Base-by-base conservation (phyloP, 1,140 invertebrate species). In the Euwallacea fornicatus region DNA sequence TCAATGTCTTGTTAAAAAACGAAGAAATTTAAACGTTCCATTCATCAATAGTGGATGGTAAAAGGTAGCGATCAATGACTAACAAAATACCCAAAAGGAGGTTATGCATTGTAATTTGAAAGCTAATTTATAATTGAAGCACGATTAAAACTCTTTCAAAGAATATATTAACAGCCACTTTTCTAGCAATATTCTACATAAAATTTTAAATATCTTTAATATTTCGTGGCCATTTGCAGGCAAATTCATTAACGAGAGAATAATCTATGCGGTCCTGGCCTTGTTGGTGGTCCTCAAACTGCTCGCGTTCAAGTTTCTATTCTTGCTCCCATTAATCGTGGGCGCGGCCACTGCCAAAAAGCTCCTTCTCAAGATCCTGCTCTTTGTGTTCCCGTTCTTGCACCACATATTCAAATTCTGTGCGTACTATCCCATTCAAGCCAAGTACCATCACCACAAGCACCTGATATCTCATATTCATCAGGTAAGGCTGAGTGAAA, bases 321-420 rank as follows among this genome's bases (percentile, higher is more conserved):
- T 91, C 80, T 83, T 93, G 4, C 81, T 92, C 70, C 91, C 91
- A 0, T 82, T 92, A 50, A 78, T 92, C 3, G 85, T 92, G 66
- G 92, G 92, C 1, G 87, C 92, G 6, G 89, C 89, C 0, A 88
- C 91, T 0, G 91, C 91, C 2, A 94, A 94, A 82, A 94, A 93
- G 78, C 82, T 94, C 65, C 85, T 93, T 73, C 82, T 94, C 6
- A 93, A 94, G 76, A 82, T 93, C 42, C 78, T 94, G 15, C 84
- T 94, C 1, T 93, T 93, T 84, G 77, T 94, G 7, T 91, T 93
- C 78, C 92, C 92, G 0, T 90, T 91, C 0, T 82, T 94, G 50
- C 88, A 90, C 60, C 91, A 93, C 78, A 85, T 94, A 71, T 94
- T 93, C 83, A 93, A 93, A 78, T 83, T 93, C 0, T 94, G 92